Conservation (phyloP, 2,113 vertebrate species). For the Merops nubicus region DNA sequence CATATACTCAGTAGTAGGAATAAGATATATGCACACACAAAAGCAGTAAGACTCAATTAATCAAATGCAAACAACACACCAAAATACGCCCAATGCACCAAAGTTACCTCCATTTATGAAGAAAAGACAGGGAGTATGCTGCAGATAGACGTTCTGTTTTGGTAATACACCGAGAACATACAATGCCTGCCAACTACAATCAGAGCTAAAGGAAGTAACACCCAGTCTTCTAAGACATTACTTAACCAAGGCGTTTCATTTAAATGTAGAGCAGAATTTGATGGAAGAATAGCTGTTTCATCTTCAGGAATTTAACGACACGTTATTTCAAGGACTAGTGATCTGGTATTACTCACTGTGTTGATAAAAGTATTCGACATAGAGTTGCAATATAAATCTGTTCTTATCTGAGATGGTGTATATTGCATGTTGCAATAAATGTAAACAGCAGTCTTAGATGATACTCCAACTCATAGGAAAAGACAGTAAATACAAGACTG, state of each 20-base stretch:
- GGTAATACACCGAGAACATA: slow-evolving; percentile 1
- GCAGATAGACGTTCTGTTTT: slow-evolving; percentile 1
- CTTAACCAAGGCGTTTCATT: slow-evolving; percentile 35
- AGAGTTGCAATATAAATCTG: neutral
- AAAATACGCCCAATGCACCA: neutral
- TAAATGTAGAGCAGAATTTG: slow-evolving; percentile 28
- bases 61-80: neutral
- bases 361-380: neutral
- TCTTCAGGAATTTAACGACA: slow-evolving; percentile 23
- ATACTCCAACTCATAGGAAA: neutral
- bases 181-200: slow-evolving; percentile 42
- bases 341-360: slow-evolving; percentile 32
- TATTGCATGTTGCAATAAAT: neutral
- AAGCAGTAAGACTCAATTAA: neutral
- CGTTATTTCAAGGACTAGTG: slow-evolving; percentile 45
- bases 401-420: slow-evolving; percentile 5
- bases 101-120: neutral
- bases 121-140: neutral
- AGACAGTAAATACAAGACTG: neutral
- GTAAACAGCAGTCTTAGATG: neutral
- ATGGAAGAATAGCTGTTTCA: slow-evolving; percentile 11
- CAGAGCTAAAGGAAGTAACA: slow-evolving; percentile 52
- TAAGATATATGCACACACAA: neutral
- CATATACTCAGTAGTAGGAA: neutral
- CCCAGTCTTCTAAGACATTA: slow-evolving; percentile 50